Base-by-base conservation (phyloP, 2,888 invertebrate species). In the Drosophila stalkeri region DNA sequence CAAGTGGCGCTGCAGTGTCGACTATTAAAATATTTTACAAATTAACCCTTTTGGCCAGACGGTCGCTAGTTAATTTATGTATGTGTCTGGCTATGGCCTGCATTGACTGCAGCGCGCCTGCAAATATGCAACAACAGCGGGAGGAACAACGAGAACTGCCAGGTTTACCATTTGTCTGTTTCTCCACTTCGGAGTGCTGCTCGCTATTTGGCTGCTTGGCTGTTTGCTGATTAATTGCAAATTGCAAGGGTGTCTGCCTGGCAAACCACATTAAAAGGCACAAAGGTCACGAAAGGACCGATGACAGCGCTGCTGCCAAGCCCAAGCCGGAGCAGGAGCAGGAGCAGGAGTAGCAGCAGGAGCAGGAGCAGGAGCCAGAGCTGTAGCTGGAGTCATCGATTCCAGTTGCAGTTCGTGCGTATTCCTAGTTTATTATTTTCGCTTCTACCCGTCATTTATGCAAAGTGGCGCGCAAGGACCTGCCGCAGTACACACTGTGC, bases 201-300 rank as follows among this genome's bases (percentile, higher is more conserved):
- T 35, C 49, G 64, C 54, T 74, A 77, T 66, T 70, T 75, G 74
- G 63, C 56, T 33, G 33, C 65, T 70, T 77, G 82, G 74, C 77
- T 81, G 86, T 72, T 82, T 81, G 85, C 85, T 85, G 85, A 85
- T 85, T 85, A 85, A 87, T 85, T 87, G 85, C 85, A 85, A 85
- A 85, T 85, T 85, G 88, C 81, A 64, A 86, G 85, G 85, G 88
- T 88, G 88, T 85, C 84, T 82, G 77, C 78, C 81, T 51, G 79
- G 82, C 82, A 85, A 82, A 82, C 87, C 86, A 79, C 84, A 85
- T 85, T 84, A 85, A 87, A 84, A 82, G 84, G 84, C 82, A 80
- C 72, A 75, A 84, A 84, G 85, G 88, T 85, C 85, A 86, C 88
- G 86, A 70, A 75, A 69, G 78, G 73, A 72, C 60, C 75, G 67